These are phyloP conservation scores for Hylaeus anthracinus DNA, from an alignment of 1,140 invertebrate species.

Conservation along the genomic window DNA sequence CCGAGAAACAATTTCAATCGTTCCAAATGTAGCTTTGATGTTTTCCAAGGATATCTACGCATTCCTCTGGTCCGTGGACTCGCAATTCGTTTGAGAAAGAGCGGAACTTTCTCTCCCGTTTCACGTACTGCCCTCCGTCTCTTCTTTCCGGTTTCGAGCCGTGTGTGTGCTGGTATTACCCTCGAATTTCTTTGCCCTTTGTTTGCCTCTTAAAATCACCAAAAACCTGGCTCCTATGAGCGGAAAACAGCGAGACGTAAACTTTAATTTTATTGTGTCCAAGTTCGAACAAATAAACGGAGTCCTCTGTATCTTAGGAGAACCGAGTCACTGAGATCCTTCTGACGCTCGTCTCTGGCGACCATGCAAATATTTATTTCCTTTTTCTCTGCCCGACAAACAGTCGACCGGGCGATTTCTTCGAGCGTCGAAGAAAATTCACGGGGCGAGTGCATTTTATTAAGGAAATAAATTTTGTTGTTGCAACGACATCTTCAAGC, in stretches of 20 bases:
- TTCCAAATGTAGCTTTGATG: conserved; percentile 72
- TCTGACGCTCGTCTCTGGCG: conserved; percentile 18
- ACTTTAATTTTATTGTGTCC: conserved; percentile 60
- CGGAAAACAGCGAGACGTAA: conserved; percentile 49
- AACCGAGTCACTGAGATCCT: conserved; percentile 34
- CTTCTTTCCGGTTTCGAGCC: conserved; percentile 14
- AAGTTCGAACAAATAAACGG: conserved; percentile 55
- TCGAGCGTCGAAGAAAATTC: not conserved
- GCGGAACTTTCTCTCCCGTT: conserved; percentile 39
- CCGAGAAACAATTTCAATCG: conserved; percentile 77
- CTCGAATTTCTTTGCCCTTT: conserved; percentile 41
- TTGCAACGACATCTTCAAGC: too few species aligned
- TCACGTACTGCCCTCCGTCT: not conserved
- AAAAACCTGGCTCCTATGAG: conserved; percentile 10
- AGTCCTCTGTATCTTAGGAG: conserved; percentile 56
- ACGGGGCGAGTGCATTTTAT: not conserved
- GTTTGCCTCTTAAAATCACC: conserved; percentile 48
- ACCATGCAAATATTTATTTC: conserved; percentile 64
- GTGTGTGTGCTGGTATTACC: conserved; percentile 7
- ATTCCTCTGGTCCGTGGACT: conserved; percentile 60
- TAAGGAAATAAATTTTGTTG: not conserved
- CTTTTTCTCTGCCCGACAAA: conserved; percentile 19
- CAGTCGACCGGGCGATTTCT: not conserved
- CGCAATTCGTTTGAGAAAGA: conserved; percentile 55
- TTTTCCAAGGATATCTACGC: conserved; percentile 71